Percentiles rank a stretch among this genome's conserved stretches.
Conservation (phyloP, 2,113 vertebrate genomes). For the Sterna hirundo region DNA sequence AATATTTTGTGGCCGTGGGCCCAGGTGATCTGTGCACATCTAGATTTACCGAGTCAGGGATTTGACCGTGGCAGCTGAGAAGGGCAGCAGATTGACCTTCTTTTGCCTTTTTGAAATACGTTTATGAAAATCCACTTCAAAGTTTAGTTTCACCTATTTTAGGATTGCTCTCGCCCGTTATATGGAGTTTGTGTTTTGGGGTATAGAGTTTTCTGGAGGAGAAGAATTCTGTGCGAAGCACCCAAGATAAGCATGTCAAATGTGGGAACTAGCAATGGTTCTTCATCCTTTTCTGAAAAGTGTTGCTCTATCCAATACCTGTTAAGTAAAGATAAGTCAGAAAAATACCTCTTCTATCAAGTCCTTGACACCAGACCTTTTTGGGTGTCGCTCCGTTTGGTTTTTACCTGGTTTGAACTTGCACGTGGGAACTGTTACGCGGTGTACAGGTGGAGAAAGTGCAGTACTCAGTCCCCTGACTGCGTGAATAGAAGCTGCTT, state of each 20-base stretch:
- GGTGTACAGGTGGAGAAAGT: background rate
- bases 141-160: background rate
- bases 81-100: background rate
- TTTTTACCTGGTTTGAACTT: background rate
- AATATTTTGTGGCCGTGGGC: accelerated
- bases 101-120: background rate
- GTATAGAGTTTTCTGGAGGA: background rate
- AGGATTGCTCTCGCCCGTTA: background rate
- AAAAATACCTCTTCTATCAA: accelerated
- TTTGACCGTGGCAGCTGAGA: background rate
- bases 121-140: background rate
- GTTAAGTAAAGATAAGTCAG: background rate
- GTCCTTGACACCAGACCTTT: background rate
- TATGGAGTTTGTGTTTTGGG: background rate
- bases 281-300: background rate
- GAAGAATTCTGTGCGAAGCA: background rate
- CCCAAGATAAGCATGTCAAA: background rate
- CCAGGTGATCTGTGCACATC: background rate
- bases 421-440: accelerated
- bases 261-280: background rate
- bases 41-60: background rate
- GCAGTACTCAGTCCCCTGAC: accelerated
- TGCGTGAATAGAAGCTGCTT: background rate
- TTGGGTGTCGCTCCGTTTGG: accelerated
- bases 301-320: background rate